Percentiles rank a stretch among this genome's conserved stretches.
Evolutionary conservation across 2,797 vertebrate species (phyloP).

Genomic region (Lacerta agilis): DNA sequence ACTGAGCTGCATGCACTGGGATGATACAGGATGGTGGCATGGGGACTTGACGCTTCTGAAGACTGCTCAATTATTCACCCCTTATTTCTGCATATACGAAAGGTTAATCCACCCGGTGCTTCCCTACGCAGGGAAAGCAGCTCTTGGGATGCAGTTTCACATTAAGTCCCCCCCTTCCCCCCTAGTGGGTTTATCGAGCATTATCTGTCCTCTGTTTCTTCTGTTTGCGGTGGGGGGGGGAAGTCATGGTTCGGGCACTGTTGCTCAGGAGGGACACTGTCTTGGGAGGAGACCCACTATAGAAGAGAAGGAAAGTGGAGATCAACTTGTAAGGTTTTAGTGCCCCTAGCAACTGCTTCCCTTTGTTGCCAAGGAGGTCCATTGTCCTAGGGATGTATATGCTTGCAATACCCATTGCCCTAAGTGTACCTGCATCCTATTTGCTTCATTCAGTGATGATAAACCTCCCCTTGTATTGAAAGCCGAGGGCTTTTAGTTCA

Average conservation of each 20-base stretch:
- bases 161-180: constrained; percentile 28
- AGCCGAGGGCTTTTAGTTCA: constrained; percentile 4
- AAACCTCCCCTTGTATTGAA: not conserved
- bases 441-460: not conserved
- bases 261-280: not conserved
- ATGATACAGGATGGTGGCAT: not conserved
- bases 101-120: constrained; percentile 68
- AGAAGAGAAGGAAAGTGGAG: not conserved
- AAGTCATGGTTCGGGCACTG: not conserved
- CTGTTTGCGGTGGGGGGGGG: not conserved
- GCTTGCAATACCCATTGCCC: not conserved
- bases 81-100: constrained; percentile 61
- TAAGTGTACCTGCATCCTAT: not conserved
- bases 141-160: constrained; percentile 65
- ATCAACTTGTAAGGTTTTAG: not conserved
- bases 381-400: not conserved
- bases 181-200: constrained; percentile 47
- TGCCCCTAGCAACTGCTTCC: not conserved
- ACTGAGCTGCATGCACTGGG: constrained; percentile 11
- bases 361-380: not conserved
- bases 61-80: constrained; percentile 66
- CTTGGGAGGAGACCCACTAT: not conserved
- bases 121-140: constrained; percentile 61
- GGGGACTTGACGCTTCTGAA: not conserved
- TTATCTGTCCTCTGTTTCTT: constrained; percentile 62